phyloP scores from a whole-genome alignment of 2,797 vertebrate species.

The Siniperca undulata region DNA sequence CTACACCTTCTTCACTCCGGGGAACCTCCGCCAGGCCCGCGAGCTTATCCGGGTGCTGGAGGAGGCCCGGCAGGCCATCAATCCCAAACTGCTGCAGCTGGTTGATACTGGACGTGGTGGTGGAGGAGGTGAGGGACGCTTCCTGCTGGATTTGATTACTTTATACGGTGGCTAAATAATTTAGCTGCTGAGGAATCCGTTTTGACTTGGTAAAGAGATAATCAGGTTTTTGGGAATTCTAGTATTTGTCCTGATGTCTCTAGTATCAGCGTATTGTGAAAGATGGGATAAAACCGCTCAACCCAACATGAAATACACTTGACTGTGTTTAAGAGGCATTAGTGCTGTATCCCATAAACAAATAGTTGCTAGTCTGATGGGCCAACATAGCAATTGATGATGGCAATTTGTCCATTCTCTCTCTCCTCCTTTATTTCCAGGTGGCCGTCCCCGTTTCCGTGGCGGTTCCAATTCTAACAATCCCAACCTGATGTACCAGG shows the following conservation, averaged over 20 bases:
- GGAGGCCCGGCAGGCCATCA: slow-evolving; percentile 97
- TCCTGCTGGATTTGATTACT: slow-evolving; percentile 2
- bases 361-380: neutral
- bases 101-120: slow-evolving; percentile 92
- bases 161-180: neutral
- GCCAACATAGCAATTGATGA: neutral
- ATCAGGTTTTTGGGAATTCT: neutral
- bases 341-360: neutral
- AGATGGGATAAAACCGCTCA: neutral
- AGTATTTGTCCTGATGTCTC: neutral
- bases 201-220: neutral
- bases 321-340: neutral
- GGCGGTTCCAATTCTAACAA: slow-evolving; percentile 90
- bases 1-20: slow-evolving; percentile 98
- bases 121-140: slow-evolving; percentile 75
- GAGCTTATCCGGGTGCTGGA: slow-evolving; percentile 96
- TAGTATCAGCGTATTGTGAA: neutral
- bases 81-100: slow-evolving; percentile 96
- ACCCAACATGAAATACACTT: neutral
- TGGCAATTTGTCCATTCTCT: neutral
- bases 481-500: slow-evolving; percentile 98
- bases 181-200: neutral
- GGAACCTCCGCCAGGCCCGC: slow-evolving; percentile 95
- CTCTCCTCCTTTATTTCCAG: slow-evolving; percentile 28
- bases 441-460: slow-evolving; percentile 92